Evolutionary conservation across 1,140 invertebrate species (phyloP).

Genomic region (Drosophila tristis): DNA sequence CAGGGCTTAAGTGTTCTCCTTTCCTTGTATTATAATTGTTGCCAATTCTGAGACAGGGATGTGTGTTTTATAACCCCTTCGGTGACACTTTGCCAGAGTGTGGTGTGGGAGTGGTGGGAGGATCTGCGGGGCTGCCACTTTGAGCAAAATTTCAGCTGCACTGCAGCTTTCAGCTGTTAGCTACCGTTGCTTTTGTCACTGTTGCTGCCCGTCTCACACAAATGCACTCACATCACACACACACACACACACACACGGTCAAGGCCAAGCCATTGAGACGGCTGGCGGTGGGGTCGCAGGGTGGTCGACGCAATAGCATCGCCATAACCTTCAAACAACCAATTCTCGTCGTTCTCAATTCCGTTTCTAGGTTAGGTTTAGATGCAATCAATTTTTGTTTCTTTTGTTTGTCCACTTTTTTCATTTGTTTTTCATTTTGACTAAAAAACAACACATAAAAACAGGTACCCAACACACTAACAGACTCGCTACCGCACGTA

Average conservation of each 20-base stretch:
- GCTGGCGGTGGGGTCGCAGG: constrained; percentile 12
- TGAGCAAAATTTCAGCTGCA: constrained; percentile 57
- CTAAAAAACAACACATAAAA: constrained; percentile 13
- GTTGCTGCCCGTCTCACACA: too few species aligned
- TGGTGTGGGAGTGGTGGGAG: constrained; percentile 31
- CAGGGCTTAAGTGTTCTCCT: constrained; percentile 25
- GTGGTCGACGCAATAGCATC: constrained; percentile 23
- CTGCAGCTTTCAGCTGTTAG: constrained; percentile 76
- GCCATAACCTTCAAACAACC: constrained; percentile 71
- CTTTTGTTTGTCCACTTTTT: background rate
- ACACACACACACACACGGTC: constrained; percentile 39
- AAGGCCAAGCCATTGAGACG: constrained; percentile 62
- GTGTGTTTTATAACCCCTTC: too few species aligned
- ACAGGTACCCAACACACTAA: constrained; percentile 9
- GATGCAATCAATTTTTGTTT: constrained; percentile 37
- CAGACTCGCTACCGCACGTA: background rate
- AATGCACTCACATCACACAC: background rate
- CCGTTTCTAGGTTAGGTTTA: constrained; percentile 63
- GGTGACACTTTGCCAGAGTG: background rate
- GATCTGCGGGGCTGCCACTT: constrained; percentile 62
- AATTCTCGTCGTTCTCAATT: constrained; percentile 35
- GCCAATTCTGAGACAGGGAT: background rate
- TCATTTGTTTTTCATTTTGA: constrained; percentile 14
- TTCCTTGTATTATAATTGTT: constrained; percentile 9
- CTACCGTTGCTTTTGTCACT: constrained; percentile 52